Percentiles rank a stretch among this genome's conserved stretches.
phyloP scores from a whole-genome alignment of 2,888 invertebrate species.

The Drosophila prostipennis region DNA sequence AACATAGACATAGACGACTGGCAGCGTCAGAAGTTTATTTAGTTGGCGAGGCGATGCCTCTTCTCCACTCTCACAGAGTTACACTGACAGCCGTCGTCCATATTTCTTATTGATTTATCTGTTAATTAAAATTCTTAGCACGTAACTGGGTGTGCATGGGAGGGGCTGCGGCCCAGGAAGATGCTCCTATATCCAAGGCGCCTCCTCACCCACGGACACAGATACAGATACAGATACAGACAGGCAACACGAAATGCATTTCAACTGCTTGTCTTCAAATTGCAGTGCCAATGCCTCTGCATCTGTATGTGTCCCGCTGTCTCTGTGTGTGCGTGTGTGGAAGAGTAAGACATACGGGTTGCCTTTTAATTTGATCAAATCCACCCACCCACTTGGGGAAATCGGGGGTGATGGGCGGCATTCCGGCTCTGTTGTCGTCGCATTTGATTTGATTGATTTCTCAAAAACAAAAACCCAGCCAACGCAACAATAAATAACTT shows the following conservation, averaged over 20 bases:
- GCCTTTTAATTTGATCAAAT: constrained; percentile 78
- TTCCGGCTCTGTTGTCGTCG: constrained; percentile 21
- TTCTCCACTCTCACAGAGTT: constrained; percentile 30
- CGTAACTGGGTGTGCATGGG: constrained; percentile 67
- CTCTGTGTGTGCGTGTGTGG: constrained; percentile 15
- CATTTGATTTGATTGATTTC: constrained; percentile 57
- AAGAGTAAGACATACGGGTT: constrained; percentile 52
- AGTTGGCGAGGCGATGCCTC: constrained; percentile 39
- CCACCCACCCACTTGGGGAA: constrained; percentile 14
- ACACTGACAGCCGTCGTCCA: constrained; percentile 78
- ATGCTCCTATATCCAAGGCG: constrained; percentile 52
- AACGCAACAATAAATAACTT: constrained; percentile 79
- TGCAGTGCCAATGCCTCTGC: constrained; percentile 67
- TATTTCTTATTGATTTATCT: constrained; percentile 80
- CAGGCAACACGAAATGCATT: constrained; percentile 77
- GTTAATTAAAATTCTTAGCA: constrained; percentile 81
- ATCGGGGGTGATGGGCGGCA: neutral
- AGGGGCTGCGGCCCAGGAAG: constrained; percentile 34
- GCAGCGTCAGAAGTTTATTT: constrained; percentile 68
- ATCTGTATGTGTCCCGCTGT: constrained; percentile 2
- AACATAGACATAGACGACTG: constrained; percentile 49
- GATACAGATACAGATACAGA: constrained; percentile 30
- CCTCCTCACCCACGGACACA: constrained; percentile 16
- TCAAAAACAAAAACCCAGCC: constrained; percentile 46
- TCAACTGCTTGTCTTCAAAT: constrained; percentile 76